These are phyloP conservation scores for Frieseomelitta varia DNA, from an alignment of 1,140 invertebrate species.

Conservation along the genomic window DNA sequence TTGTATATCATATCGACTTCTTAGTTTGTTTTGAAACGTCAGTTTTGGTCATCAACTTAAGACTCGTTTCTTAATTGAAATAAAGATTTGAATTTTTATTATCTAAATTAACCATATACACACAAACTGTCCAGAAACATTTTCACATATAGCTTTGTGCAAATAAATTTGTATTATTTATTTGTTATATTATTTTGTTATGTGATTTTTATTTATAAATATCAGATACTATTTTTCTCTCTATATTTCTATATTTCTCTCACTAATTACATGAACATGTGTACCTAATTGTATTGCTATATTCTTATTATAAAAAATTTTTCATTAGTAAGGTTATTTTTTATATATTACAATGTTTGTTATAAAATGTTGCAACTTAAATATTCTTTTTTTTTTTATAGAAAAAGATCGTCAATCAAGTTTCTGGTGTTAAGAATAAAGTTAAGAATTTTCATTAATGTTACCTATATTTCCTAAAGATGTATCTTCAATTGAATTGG, in stretches of 20 bases:
- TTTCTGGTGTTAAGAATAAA: not conserved
- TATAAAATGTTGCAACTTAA: not conserved
- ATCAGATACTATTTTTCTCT: not conserved
- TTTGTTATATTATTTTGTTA: not conserved
- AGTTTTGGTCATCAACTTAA: not conserved
- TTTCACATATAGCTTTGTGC: not conserved
- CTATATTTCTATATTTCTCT: not conserved
- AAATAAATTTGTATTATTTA: not conserved
- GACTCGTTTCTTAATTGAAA: not conserved
- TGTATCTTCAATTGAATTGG: constrained; percentile 27
- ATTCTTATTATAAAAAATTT: not conserved
- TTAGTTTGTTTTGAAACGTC: not conserved
- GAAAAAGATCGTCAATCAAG: not conserved
- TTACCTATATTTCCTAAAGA: constrained; percentile 50
- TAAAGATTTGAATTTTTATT: not conserved
- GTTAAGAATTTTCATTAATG: constrained; percentile 59
- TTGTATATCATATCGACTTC: not conserved
- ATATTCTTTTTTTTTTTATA: not conserved
- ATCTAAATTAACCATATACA: not conserved
- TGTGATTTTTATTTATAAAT: not conserved
- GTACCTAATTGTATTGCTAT: not conserved
- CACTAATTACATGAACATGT: not conserved
- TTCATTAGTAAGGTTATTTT: not conserved
- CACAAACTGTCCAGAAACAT: not conserved
- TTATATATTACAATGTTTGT: not conserved